phyloP scores from a whole-genome alignment of 2,113 vertebrate species.

The Zeus faber region DNA sequence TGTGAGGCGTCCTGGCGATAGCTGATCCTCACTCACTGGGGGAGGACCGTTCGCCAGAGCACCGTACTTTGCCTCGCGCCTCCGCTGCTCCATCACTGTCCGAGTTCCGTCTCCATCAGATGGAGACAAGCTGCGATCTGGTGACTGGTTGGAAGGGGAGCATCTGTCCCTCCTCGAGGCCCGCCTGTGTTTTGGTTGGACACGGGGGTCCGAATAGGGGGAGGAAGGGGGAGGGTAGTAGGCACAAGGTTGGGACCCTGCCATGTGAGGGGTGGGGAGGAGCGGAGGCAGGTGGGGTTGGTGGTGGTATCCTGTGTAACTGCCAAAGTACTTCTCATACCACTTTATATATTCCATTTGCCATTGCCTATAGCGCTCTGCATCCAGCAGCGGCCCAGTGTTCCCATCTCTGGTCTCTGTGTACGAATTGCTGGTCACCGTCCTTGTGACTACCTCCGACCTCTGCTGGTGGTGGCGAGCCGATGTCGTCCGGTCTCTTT shows the following conservation, averaged over 20 bases:
- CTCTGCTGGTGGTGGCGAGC: conserved; percentile 64
- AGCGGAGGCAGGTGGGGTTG: conserved; percentile 73
- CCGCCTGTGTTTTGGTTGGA: conserved; percentile 64
- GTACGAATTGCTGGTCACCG: no score
- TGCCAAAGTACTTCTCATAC: conserved; percentile 92
- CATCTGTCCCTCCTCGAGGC: conserved; percentile 67
- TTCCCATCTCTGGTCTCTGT: no score
- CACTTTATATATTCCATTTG: conserved; percentile 89
- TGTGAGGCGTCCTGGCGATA: conserved; percentile 47
- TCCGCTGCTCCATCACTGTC: conserved; percentile 68
- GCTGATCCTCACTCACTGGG: no score
- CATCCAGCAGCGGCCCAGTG: conserved; percentile 76
- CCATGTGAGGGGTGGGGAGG: conserved; percentile 36
- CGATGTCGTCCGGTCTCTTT: conserved; percentile 32
- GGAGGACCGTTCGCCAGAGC: conserved; percentile 41
- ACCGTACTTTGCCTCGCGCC: conserved; percentile 69
- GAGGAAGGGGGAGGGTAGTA: conserved; percentile 53
- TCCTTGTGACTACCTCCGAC: no score
- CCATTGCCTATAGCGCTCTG: conserved; percentile 87
- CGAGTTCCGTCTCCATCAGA: conserved; percentile 62
- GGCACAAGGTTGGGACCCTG: background rate
- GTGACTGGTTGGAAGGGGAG: conserved; percentile 63
- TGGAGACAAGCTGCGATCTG: conserved; percentile 61
- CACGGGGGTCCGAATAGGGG: background rate
- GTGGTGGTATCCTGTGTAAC: conserved; percentile 72